A percentile compares a stretch with the other conserved stretches of the same genome.
These are phyloP conservation scores for Pocillopora damicornis DNA, from an alignment of 64 coral and sea anemone species.

Conservation along the genomic window DNA sequence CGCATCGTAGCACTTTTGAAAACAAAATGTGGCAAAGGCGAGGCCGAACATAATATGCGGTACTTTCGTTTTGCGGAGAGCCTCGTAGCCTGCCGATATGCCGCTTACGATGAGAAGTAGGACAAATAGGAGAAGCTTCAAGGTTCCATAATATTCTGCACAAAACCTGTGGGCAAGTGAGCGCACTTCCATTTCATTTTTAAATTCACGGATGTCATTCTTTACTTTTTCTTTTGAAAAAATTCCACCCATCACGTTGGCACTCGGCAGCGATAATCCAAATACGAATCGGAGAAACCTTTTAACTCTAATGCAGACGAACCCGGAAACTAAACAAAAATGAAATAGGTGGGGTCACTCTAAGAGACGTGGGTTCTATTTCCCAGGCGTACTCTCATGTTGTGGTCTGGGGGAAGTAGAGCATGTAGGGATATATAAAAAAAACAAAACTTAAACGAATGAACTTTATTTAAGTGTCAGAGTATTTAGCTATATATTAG, in stretches of 20 bases:
- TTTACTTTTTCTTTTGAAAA: neutral
- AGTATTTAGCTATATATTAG: too few species aligned
- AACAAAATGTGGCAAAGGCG: neutral
- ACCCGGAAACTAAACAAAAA: too few species aligned
- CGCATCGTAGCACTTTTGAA: neutral
- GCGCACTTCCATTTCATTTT: neutral
- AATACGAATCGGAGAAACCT: neutral
- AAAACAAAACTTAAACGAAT: too few species aligned
- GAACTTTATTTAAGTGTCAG: too few species aligned
- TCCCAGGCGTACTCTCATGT: too few species aligned
- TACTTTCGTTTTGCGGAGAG: neutral
- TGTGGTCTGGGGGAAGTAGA: too few species aligned
- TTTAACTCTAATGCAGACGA: neutral
- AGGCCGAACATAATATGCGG: neutral
- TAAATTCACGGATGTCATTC: neutral
- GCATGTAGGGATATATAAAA: too few species aligned
- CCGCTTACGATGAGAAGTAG: neutral
- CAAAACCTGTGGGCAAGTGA: neutral
- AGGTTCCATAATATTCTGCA: neutral
- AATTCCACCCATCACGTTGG: neutral
- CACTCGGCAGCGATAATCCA: neutral
- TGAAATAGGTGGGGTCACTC: too few species aligned
- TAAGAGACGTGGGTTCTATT: too few species aligned
- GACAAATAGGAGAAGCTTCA: neutral
- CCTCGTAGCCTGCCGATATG: neutral